These are phyloP conservation scores for Calyptommatus sinebrachiatus DNA, from an alignment of 2,113 vertebrate species.

Conservation along the genomic window DNA sequence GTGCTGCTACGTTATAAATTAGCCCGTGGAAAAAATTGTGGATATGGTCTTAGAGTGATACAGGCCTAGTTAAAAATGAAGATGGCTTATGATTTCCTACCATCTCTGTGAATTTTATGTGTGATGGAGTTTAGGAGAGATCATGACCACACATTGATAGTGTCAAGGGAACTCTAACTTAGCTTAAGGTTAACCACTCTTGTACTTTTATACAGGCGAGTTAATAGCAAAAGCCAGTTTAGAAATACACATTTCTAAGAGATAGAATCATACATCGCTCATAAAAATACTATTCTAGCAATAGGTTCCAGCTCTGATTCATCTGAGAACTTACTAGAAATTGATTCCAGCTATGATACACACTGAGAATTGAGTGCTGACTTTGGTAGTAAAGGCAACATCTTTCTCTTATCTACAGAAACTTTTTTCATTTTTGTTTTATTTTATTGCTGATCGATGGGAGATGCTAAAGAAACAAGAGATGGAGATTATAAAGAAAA, in stretches of 20 bases:
- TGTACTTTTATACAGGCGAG: not conserved
- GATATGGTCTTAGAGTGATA: not conserved
- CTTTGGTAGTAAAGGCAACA: no score
- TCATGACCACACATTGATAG: no score
- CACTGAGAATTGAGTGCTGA: no score
- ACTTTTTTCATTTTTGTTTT: not conserved
- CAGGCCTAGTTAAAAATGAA: not conserved
- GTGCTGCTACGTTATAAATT: not conserved
- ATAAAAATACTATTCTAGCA: not conserved
- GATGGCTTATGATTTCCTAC: no score
- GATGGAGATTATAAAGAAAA: not conserved
- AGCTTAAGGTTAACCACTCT: not conserved
- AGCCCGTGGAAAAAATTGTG: not conserved
- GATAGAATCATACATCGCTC: not conserved
- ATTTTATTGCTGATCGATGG: not conserved
- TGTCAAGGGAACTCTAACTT: not conserved
- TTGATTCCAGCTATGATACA: no score
- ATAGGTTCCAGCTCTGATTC: not conserved
- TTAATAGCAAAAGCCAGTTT: not conserved
- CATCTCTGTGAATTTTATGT: no score
- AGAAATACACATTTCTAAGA: not conserved
- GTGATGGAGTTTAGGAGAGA: no score
- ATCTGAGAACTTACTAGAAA: not conserved
- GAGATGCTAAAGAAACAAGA: not conserved
- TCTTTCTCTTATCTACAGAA: not conserved